Evolutionary conservation across 2,888 invertebrate genomes (phyloP), one percentile per base, ranked within the genome.

Genomic region (Parnassius apollo): DNA sequence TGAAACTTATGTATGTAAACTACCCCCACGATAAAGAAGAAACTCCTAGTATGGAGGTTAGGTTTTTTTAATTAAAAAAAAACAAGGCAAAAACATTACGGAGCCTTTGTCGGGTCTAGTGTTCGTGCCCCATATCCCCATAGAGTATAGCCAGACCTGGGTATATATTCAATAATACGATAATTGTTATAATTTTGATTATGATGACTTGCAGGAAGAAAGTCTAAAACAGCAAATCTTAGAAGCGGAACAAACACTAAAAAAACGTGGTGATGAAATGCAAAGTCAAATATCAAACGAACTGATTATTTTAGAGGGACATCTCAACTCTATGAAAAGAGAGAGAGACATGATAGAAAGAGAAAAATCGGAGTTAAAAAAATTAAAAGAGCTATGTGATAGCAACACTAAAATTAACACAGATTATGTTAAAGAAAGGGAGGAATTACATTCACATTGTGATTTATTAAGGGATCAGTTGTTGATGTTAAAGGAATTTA

Each of bases 261-360:
- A 70, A 9, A 71, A 72, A 53, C 83, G 83, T 51, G 87, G 86
- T 49, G 87, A 89, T 61, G 87, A 86, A 1, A 83, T 91, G 85
- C 78, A 83, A 10, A 35, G 49, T 1, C 86, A 89, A 64, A 87
- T 91, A 70, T 73, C 85, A 0, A 73, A 71, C 18, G 91, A 91
- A 66, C 75, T 91, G 2, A 9, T 62, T 1, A 66, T 80, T n/a
- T 67, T 91, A 9, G 86, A 85, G 22, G 65, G 61, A 0, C 83
- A 86, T 25, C 68, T 90, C 0, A 77, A 80, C 3, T 69, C 74
- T 2, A 82, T 90, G 80, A 87, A 81, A 68, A 70, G 42, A 1
- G 91, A 91, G 59, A 68, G 85, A 65, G 83, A 88, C 13, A 71
- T 11, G 59, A 82, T 91, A 2, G 75, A 81, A 57, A 76, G 69